These are phyloP conservation scores for Lochmaea crataegi DNA, from an alignment of 2,888 invertebrate genomes.

Conservation along the genomic window DNA sequence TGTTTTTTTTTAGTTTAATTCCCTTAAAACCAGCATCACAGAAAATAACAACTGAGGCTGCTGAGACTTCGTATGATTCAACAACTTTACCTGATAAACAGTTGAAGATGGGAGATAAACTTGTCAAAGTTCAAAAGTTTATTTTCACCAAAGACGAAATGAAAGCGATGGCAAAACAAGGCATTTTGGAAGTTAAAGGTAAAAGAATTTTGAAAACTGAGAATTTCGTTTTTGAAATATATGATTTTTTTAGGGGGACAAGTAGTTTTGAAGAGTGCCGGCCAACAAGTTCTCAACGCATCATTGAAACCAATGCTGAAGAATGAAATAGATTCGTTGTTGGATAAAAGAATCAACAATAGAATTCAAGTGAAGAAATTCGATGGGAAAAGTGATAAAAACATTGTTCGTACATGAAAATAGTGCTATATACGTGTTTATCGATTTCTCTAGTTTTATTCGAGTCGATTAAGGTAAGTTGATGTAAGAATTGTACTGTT, in stretches of 20 bases:
- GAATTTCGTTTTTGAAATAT: too few species aligned
- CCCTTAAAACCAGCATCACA: neutral
- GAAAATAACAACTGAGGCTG: neutral
- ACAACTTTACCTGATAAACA: slow-evolving; percentile 1
- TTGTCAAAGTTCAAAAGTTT: slow-evolving; percentile 74
- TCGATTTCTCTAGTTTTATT: neutral
- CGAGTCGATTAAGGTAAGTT: neutral
- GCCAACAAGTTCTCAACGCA: slow-evolving; percentile 50
- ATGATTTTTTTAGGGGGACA: slow-evolving; percentile 39
- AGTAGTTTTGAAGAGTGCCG: slow-evolving; percentile 49
- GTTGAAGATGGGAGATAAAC: slow-evolving; percentile 71
- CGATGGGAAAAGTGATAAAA: slow-evolving; percentile 26
- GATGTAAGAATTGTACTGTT: too few species aligned
- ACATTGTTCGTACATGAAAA: neutral
- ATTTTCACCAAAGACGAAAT: slow-evolving; percentile 76
- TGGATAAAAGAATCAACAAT: slow-evolving; percentile 38
- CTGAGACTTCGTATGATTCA: neutral
- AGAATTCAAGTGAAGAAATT: slow-evolving; percentile 45
- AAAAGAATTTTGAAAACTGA: neutral
- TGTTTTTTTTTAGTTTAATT: neutral
- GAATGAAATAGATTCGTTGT: slow-evolving; percentile 49
- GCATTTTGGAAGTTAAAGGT: slow-evolving; percentile 49
- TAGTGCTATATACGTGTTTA: neutral
- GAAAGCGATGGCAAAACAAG: slow-evolving; percentile 74
- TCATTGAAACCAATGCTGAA: slow-evolving; percentile 48